A percentile compares a stretch with the other conserved stretches of the same genome.
These are phyloP conservation scores for Nephrotoma guestfalica DNA, from an alignment of 2,888 invertebrate genomes.

Conservation along the genomic window DNA sequence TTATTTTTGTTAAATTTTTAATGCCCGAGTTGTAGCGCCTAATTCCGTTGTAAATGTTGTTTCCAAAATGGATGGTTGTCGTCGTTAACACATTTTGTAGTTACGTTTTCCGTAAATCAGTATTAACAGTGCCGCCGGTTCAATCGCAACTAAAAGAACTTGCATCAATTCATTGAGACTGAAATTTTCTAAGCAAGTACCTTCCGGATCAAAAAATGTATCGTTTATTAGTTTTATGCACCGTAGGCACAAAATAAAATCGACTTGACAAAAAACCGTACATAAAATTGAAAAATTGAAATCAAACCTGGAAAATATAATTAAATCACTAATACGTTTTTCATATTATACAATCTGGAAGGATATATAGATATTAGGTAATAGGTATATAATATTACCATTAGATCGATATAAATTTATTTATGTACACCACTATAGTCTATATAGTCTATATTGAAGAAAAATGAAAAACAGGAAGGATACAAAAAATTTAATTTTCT, in stretches of 20 bases:
- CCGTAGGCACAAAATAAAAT: not conserved
- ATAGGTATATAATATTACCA: not conserved
- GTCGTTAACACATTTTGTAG: too few relatives aligned
- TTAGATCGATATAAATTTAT: not conserved
- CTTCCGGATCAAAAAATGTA: too few relatives aligned
- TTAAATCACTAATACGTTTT: not conserved
- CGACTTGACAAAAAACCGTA: not conserved
- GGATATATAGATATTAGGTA: not conserved
- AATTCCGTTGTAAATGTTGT: too few relatives aligned
- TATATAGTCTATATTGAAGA: not conserved
- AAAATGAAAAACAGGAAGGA: not conserved
- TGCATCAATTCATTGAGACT: too few relatives aligned
- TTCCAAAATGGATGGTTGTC: too few relatives aligned
- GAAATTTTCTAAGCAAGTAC: too few relatives aligned
- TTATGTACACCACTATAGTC: not conserved
- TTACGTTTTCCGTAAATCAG: too few relatives aligned
- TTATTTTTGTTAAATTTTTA: too few relatives aligned
- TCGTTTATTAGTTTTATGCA: not conserved
- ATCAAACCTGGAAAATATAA: not conserved
- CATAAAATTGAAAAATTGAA: not conserved
- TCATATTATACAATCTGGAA: not conserved
- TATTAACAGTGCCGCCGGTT: too few relatives aligned
- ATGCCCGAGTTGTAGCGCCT: too few relatives aligned
- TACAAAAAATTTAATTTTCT: not conserved
- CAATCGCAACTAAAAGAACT: too few relatives aligned